These are phyloP conservation scores for Rhizomys pruinosus DNA, from an alignment of 2,113 vertebrate species.

Conservation along the genomic window DNA sequence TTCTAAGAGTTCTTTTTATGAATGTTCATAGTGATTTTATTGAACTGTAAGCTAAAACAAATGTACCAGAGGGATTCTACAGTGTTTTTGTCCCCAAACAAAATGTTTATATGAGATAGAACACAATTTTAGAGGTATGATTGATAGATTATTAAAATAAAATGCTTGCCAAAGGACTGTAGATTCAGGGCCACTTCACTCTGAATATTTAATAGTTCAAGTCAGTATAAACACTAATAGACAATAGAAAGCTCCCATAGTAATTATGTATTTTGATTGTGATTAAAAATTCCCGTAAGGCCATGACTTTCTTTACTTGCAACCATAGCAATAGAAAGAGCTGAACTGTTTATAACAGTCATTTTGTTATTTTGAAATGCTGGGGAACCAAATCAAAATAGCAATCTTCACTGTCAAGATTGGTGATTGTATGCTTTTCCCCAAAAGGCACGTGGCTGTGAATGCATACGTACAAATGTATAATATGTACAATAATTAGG, in stretches of 20 bases:
- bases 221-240: conserved; percentile 58
- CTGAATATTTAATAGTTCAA: conserved; percentile 59
- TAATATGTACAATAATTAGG: conserved; percentile 28
- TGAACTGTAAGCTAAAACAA: conserved; percentile 72
- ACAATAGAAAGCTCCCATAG: conserved; percentile 25
- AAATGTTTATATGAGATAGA: conserved; percentile 61
- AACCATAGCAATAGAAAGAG: conserved; percentile 59
- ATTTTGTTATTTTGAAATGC: conserved; percentile 68
- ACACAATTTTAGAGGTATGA: conserved; percentile 44
- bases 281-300: conserved; percentile 69
- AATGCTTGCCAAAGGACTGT: conserved; percentile 20
- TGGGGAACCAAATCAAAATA: conserved; percentile 67
- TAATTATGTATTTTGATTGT: conserved; percentile 73
- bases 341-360: conserved; percentile 68
- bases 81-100: neutral
- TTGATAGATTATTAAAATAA: conserved; percentile 61
- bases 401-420: neutral
- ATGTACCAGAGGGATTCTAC: conserved; percentile 34
- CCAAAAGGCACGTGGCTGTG: neutral
- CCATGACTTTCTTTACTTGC: conserved; percentile 50
- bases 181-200: conserved; percentile 64
- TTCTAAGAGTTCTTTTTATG: conserved; percentile 74
- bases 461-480: neutral
- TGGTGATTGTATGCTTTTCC: neutral
- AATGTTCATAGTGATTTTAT: conserved; percentile 76